Conservation (phyloP, 2,797 vertebrate species). For the Prunella strophiata region DNA sequence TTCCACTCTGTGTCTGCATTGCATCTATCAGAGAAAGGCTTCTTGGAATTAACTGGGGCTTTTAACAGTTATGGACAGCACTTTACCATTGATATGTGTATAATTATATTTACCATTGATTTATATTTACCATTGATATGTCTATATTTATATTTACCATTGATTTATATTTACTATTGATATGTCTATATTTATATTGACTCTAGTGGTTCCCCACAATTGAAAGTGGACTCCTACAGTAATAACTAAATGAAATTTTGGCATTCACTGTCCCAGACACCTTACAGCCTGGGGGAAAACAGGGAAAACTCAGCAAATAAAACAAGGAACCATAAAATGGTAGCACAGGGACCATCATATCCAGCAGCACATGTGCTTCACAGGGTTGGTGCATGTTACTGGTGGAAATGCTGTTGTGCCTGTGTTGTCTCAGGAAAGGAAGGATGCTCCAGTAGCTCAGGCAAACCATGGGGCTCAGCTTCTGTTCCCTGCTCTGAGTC, state of each 20-base stretch:
- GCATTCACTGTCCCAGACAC: not conserved
- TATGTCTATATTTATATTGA: not conserved
- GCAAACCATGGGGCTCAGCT: not conserved
- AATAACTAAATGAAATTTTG: not conserved
- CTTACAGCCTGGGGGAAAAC: not conserved
- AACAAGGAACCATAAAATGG: not conserved
- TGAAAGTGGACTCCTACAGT: not conserved
- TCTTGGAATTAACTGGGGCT: not conserved
- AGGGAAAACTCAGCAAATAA: not conserved
- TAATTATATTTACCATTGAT: too few species aligned
- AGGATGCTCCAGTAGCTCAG: not conserved
- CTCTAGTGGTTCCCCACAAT: not conserved
- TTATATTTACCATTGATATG: not conserved
- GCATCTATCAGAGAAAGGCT: not conserved
- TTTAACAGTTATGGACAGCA: not conserved
- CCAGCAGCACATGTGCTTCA: not conserved
- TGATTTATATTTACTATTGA: not conserved
- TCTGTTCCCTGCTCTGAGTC: slow-evolving; percentile 12
- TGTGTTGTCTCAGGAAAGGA: not conserved
- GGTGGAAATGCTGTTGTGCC: not conserved
- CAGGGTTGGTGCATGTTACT: not conserved
- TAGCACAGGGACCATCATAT: not conserved
- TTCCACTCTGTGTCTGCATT: not conserved
- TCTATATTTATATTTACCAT: not conserved
- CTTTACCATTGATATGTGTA: not conserved